Percentiles rank a stretch among this genome's conserved stretches.
Conservation (phyloP, 1,140 invertebrate genomes). For the Pentalonia nigronervosa region DNA sequence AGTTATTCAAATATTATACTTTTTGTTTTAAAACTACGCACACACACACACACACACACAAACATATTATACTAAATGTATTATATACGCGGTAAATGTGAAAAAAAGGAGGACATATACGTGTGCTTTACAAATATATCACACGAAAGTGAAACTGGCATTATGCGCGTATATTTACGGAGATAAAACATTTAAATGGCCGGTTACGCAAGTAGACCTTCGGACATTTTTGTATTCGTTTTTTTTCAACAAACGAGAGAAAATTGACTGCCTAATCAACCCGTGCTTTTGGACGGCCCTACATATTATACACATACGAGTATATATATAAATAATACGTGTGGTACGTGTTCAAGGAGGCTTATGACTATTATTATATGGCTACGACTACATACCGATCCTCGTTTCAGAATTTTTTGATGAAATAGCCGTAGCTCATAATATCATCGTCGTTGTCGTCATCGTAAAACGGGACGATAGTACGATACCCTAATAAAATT, state of each 20-base stretch:
- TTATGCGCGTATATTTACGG: conserved; percentile 25
- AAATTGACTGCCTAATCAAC: conserved; percentile 47
- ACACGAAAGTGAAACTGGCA: conserved; percentile 51
- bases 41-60: background rate
- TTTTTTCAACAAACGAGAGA: conserved; percentile 30
- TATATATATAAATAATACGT: background rate
- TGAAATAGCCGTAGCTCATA: background rate
- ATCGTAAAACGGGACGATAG: background rate
- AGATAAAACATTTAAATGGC: conserved; percentile 40
- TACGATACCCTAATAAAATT: background rate
- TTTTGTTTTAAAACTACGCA: conserved; percentile 38
- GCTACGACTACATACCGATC: background rate
- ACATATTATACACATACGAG: background rate
- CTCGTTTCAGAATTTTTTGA: conserved; percentile 3
- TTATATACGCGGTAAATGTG: background rate
- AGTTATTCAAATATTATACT: conserved; percentile 48
- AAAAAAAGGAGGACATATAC: conserved; percentile 35
- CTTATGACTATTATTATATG: background rate
- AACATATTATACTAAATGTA: background rate
- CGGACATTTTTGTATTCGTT: background rate
- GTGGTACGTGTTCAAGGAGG: background rate
- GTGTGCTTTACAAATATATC: conserved; percentile 33
- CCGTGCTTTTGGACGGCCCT: background rate
- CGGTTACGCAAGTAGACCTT: conserved; percentile 50
- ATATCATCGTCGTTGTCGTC: background rate